Base-by-base conservation (phyloP, 2,797 vertebrate genomes). In the Chelmon rostratus region DNA sequence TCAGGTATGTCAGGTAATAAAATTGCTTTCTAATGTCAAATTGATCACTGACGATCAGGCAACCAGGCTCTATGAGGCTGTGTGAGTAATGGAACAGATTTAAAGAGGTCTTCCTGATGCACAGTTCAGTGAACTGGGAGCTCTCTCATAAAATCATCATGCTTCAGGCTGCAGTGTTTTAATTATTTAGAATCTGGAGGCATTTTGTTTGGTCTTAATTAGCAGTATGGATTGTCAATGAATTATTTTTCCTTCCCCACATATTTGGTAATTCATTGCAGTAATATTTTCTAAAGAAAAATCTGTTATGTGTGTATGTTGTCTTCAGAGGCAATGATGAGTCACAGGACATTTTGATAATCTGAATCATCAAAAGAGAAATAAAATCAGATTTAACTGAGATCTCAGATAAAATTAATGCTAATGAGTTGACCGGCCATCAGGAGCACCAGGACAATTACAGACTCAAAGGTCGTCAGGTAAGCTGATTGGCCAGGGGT, bases 1-100 rank as follows among this genome's bases (percentile, higher is more conserved):
- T 13, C 61, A 42, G 13, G 11, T 44, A 64, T 73, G 31, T 13
- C 61, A 42, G 13, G 11, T 44, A 49, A 64, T 31, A 10, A 49
- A 52, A 69, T 72, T 2, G 59, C 44, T 47, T 56, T 13, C 33
- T 40, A 42, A 54, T 65, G 64, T 72, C 42, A 74, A 35, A 74
- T 1, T 73, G 63, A 73, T 76, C 18, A 37, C 12, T 35, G n/a
- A 56, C n/a, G n/a, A n/a, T 38, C 19, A 46, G 15, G 42, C 47
- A 70, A 64, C 74, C 42, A 11, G 42, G 28, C 13, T 28, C 6
- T 37, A 6, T 49, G 4, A 40, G 15, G 46, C 23, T n/a, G 52
- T 23, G 19, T 37, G 37, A 71, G 40, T 49, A 42, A 38, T 35
- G 35, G 16, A 63, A 76, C 6, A 37, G 1, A 59, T 73, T 68